A percentile compares a stretch with the other conserved stretches of the same genome.
Evolutionary conservation across 2,888 invertebrate species (phyloP).

Genomic region (Oconnorella tubifera): DNA sequence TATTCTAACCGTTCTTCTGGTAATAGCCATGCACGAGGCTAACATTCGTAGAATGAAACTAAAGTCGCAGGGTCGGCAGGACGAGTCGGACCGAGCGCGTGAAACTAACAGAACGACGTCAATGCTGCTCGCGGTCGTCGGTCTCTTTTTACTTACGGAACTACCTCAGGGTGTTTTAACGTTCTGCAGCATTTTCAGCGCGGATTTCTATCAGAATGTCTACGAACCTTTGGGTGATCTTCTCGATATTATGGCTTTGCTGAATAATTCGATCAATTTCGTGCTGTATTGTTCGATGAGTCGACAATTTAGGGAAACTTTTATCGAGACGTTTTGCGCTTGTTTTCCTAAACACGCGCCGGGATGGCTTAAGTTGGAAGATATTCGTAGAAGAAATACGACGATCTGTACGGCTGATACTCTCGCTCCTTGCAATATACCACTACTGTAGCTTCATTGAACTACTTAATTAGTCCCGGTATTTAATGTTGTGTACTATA

Average conservation of each 20-base stretch:
- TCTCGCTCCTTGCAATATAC: too few relatives aligned
- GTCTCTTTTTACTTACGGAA: conserved; percentile 82
- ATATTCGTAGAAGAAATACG: conserved; percentile 33
- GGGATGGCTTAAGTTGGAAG: conserved; percentile 48
- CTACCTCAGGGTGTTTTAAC: conserved; percentile 75
- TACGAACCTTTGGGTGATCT: conserved; percentile 66
- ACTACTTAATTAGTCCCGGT: too few relatives aligned
- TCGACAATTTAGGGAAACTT: conserved; percentile 73
- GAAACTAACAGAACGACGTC: conserved; percentile 73
- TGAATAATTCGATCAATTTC: conserved; percentile 90
- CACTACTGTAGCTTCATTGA: too few relatives aligned
- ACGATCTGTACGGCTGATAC: too few relatives aligned
- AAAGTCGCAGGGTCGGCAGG: conserved; percentile 45
- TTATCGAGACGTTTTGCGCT: conserved; percentile 63
- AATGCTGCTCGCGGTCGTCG: conserved; percentile 82
- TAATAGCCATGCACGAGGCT: conserved; percentile 55
- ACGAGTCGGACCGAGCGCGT: conserved; percentile 50
- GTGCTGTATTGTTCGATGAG: conserved; percentile 92
- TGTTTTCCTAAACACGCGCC: conserved; percentile 42
- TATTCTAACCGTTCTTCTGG: conserved; percentile 60
- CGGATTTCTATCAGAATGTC: conserved; percentile 64
- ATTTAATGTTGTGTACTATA: too few relatives aligned
- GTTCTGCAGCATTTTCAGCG: conserved; percentile 73
- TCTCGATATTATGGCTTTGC: conserved; percentile 82
- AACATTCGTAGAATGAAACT: conserved; percentile 33